These are phyloP conservation scores for Kryptopterus vitreolus DNA, from an alignment of 2,797 vertebrate species.

Conservation along the genomic window DNA sequence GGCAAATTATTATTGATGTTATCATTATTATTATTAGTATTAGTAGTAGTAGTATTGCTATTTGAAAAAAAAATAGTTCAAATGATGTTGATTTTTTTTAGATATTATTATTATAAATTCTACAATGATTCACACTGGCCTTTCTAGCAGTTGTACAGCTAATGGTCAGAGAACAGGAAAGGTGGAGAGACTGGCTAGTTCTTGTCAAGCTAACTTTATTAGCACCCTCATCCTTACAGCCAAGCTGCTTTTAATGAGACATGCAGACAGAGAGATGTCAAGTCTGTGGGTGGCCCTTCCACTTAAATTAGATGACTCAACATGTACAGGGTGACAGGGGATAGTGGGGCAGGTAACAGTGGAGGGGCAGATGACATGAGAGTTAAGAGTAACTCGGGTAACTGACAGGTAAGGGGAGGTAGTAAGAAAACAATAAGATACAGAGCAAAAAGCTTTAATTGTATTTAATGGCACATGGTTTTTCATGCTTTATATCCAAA, in stretches of 20 bases:
- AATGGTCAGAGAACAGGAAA: slow-evolving; percentile 52
- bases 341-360: slow-evolving; percentile 60
- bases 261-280: slow-evolving; percentile 77
- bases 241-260: slow-evolving; percentile 81
- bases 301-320: slow-evolving; percentile 75
- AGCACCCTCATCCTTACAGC: slow-evolving; percentile 65
- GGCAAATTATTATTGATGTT: neutral
- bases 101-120: slow-evolving; percentile 26
- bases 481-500: slow-evolving; percentile 34
- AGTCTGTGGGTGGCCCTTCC: slow-evolving; percentile 73
- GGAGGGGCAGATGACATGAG: slow-evolving; percentile 50
- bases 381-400: slow-evolving; percentile 46
- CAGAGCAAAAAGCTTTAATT: slow-evolving; percentile 6
- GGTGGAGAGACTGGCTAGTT: slow-evolving; percentile 55
- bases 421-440: slow-evolving; percentile 63
- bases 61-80: neutral
- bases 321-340: slow-evolving; percentile 59
- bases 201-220: slow-evolving; percentile 63
- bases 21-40: neutral
- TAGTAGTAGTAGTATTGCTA: neutral
- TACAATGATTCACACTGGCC: slow-evolving; percentile 1
- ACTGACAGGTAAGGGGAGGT: slow-evolving; percentile 75
- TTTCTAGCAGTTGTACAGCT: slow-evolving; percentile 25
- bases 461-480: slow-evolving; percentile 41
- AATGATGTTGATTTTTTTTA: neutral